Evolutionary conservation across 1,140 invertebrate species (phyloP).

Genomic region (Ips typographus): DNA sequence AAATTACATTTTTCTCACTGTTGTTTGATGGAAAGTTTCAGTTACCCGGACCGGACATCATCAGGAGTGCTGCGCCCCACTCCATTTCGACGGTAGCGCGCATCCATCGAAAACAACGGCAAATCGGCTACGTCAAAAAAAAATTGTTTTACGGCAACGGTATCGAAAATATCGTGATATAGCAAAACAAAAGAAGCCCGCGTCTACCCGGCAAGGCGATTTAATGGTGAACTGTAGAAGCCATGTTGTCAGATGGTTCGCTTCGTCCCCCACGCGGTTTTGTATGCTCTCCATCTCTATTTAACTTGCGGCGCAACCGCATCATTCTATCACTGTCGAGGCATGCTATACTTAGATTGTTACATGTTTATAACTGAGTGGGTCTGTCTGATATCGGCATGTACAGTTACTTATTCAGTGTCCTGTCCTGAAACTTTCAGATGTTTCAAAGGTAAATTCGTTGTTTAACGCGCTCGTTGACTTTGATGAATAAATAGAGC

Average conservation of each 20-base stretch:
- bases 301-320: too few relatives aligned
- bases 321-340: too few relatives aligned
- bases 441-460: too few relatives aligned
- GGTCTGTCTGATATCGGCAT: too few relatives aligned
- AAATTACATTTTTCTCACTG: not conserved
- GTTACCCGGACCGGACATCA: not conserved
- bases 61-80: not conserved
- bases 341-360: too few relatives aligned
- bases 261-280: constrained; percentile 24
- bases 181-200: constrained; percentile 15
- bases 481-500: too few relatives aligned
- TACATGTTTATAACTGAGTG: too few relatives aligned
- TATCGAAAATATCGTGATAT: constrained; percentile 16
- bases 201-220: constrained; percentile 24
- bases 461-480: too few relatives aligned
- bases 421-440: too few relatives aligned
- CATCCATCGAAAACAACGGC: not conserved
- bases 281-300: constrained; percentile 15
- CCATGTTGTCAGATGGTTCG: constrained; percentile 25
- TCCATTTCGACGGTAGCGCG: not conserved
- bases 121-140: not conserved
- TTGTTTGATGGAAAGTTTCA: not conserved
- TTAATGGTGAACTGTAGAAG: constrained; percentile 26
- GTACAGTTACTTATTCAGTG: too few relatives aligned
- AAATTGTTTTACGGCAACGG: constrained; percentile 1